Evolutionary conservation across 2,888 invertebrate genomes (phyloP), one percentile per base, ranked within the genome.

Genomic region (Pinctada fucata): DNA sequence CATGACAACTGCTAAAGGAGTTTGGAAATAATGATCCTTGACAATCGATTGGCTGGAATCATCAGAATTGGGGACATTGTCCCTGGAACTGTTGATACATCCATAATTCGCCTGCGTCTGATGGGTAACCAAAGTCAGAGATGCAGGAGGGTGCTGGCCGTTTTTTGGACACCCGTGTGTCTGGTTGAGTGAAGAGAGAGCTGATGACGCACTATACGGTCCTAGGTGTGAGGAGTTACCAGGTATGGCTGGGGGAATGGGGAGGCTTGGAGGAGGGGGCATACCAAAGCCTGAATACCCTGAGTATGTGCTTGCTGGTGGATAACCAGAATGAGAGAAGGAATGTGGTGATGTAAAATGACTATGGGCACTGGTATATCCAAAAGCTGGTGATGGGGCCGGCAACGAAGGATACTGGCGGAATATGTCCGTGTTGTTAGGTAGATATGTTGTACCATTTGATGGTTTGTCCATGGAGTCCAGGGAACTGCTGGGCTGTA

Each of bases 61-160:
- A 58, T 74, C 50, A 74, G 74, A 74, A 74, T 51, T 74, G 74
- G 16, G 68, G 47, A 66, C 65, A 74, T 47, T 74, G 74, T 66
- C 74, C 69, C 51, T 78, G 71, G 73, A 73, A 64, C 68, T 80
- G 77, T 63, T 77, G 76, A 78, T 75, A 80, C 75, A 72, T 75
- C 75, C 82, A 81, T 85, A 85, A 84, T 84, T 85, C 85, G 83
- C 86, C 86, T 86, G 86, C 83, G 85, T 83, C 85, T 84, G 84
- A 79, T 82, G 84, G 76, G 84, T 84, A 84, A 83, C 84, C 79
- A 83, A 84, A 85, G 82, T 86, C 83, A 80, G 85, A 83, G 85
- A 86, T 84, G 82, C 86, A 86, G 86, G 86, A 86, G 86, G 86
- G 84, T 85, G 83, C 72, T 82, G 85, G 79, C 84, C 86, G 86